These are phyloP conservation scores for Motacilla tschutschensis DNA, from an alignment of 2,113 vertebrate genomes.

Conservation along the genomic window DNA sequence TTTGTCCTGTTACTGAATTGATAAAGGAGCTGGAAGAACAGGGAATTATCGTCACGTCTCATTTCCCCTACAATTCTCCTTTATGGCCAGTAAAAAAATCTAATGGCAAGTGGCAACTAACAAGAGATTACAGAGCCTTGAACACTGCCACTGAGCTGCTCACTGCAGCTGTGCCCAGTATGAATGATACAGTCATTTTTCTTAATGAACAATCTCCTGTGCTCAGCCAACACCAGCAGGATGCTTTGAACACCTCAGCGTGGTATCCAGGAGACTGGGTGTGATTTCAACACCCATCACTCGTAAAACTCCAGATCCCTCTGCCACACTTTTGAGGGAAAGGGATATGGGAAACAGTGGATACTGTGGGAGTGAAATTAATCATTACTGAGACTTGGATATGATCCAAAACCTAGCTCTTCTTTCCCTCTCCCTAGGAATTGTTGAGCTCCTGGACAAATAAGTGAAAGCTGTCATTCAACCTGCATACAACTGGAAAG, in stretches of 20 bases:
- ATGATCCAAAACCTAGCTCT: background rate
- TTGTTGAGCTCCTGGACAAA: background rate
- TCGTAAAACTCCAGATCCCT: background rate
- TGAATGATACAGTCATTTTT: background rate
- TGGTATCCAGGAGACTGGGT: background rate
- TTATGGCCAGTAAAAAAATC: conserved; percentile 1
- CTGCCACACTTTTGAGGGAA: background rate
- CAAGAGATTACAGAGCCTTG: conserved; percentile 2
- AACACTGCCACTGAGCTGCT: background rate
- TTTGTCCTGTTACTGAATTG: conserved; percentile 17
- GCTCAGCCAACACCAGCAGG: background rate
- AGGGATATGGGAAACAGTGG: background rate
- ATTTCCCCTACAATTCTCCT: conserved; percentile 29
- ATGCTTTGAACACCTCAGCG: background rate
- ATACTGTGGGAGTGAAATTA: background rate
- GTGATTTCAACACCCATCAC: background rate
- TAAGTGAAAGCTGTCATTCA: background rate
- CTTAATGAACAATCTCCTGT: background rate
- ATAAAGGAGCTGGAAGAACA: conserved; percentile 9
- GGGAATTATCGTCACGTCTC: background rate
- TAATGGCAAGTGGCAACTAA: conserved; percentile 12
- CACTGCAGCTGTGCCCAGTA: background rate
- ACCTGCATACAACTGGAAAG: background rate
- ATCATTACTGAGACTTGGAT: background rate
- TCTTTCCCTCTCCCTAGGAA: background rate